These are phyloP conservation scores for Pluvialis apricaria DNA, from an alignment of 2,113 vertebrate genomes.

Conservation along the genomic window DNA sequence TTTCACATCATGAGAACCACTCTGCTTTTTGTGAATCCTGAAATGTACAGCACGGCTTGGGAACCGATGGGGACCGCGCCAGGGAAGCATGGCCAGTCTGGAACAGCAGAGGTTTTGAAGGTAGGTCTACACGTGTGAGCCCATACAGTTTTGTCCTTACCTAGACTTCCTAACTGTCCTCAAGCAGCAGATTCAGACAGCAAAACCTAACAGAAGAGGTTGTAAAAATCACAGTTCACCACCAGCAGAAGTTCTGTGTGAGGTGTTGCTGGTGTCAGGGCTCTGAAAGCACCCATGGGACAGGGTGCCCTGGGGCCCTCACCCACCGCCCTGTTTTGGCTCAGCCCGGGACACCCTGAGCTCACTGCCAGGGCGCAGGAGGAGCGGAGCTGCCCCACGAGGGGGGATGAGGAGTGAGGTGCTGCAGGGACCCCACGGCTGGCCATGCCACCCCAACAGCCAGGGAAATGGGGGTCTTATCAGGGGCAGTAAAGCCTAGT, in stretches of 20 bases:
- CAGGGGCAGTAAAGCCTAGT: not conserved
- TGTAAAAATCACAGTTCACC: not conserved
- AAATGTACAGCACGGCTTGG: not conserved
- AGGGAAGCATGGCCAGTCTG: not conserved
- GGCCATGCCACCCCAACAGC: too few relatives aligned
- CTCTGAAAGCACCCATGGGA: not conserved
- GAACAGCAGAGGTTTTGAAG: not conserved
- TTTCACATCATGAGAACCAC: not conserved
- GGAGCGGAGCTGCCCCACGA: not conserved
- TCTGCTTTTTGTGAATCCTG: not conserved
- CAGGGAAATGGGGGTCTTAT: fast-evolving
- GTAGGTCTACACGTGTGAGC: not conserved
- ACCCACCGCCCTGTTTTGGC: not conserved
- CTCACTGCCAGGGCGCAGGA: not conserved
- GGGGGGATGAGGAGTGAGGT: not conserved
- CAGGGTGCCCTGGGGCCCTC: not conserved
- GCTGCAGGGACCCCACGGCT: not conserved
- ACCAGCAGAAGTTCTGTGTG: not conserved
- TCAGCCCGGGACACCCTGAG: not conserved
- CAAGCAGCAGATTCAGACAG: not conserved
- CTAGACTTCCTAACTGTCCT: not conserved
- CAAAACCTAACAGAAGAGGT: not conserved
- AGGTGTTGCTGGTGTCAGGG: not conserved
- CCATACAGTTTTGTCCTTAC: not conserved
- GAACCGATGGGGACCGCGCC: not conserved